Conservation (phyloP, 2,113 vertebrate species). For the Poicephalus gulielmi region DNA sequence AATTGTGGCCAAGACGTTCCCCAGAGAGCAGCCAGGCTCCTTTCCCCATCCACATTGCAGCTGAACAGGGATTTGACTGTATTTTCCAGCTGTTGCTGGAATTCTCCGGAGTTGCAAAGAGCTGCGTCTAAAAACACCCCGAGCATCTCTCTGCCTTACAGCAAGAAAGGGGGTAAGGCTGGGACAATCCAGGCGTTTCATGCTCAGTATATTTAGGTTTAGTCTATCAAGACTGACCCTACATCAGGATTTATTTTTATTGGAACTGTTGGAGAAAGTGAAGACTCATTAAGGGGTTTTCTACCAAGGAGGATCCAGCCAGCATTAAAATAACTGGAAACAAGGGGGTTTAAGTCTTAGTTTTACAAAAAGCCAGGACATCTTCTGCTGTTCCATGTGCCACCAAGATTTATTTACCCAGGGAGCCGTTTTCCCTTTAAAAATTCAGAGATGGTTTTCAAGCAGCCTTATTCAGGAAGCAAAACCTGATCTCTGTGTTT, state of each 20-base stretch:
- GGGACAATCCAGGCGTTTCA: neutral
- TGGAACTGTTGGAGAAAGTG: neutral
- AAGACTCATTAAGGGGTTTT: neutral
- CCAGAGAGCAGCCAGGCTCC: accelerated
- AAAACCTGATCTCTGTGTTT: neutral
- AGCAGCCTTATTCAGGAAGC: neutral
- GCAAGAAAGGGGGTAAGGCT: neutral
- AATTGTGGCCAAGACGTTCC: neutral
- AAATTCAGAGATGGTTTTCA: neutral
- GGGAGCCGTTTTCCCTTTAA: neutral
- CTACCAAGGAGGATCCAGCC: neutral
- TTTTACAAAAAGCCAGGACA: neutral
- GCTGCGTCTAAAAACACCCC: neutral
- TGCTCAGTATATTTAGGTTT: neutral
- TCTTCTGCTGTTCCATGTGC: neutral
- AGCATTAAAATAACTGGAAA: neutral
- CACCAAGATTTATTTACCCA: neutral
- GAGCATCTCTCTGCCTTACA: neutral
- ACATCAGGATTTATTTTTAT: neutral
- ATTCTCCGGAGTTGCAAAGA: neutral
- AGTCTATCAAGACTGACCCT: neutral
- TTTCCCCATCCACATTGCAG: accelerated
- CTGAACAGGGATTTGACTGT: neutral
- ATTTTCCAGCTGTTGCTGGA: neutral
- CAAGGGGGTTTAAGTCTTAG: neutral